Percentiles rank a stretch among this genome's conserved stretches.
phyloP scores from a whole-genome alignment of 2,888 invertebrate species.

The Matsumyia berberina region DNA sequence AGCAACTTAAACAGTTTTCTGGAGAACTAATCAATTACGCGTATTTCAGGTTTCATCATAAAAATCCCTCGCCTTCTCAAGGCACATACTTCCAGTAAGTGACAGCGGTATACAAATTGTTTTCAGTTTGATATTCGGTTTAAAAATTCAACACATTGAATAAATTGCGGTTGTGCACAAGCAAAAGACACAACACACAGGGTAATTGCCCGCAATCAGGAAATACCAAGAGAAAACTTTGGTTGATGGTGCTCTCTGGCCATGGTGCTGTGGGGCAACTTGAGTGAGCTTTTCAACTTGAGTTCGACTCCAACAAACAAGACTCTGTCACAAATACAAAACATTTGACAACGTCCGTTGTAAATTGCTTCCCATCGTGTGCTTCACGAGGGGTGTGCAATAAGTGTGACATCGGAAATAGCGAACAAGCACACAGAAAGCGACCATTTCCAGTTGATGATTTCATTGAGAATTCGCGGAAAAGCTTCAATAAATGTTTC shows the following conservation, averaged over 20 bases:
- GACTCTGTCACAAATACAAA: background rate
- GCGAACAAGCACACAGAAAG: slow-evolving; percentile 48
- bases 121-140: slow-evolving; percentile 38
- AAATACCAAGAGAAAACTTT: slow-evolving; percentile 67
- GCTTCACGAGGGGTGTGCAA: slow-evolving; percentile 28
- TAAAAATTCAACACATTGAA: slow-evolving; percentile 55
- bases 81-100: background rate
- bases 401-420: slow-evolving; percentile 73
- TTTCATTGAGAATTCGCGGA: slow-evolving; percentile 73
- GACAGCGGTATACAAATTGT: slow-evolving; percentile 4
- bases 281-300: slow-evolving; percentile 45
- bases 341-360: slow-evolving; percentile 7
- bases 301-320: slow-evolving; percentile 13
- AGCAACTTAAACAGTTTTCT: slow-evolving; percentile 24
- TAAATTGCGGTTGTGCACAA: slow-evolving; percentile 48
- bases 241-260: background rate
- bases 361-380: slow-evolving; percentile 2
- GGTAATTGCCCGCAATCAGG: slow-evolving; percentile 66
- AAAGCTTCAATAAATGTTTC: slow-evolving; percentile 66
- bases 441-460: slow-evolving; percentile 74
- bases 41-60: slow-evolving; percentile 28
- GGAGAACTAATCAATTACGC: slow-evolving; percentile 22
- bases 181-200: background rate
- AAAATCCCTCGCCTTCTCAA: background rate
- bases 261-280: too few species aligned